Conservation (phyloP, 2,888 invertebrate genomes). For the Cyclophora albipunctata region DNA sequence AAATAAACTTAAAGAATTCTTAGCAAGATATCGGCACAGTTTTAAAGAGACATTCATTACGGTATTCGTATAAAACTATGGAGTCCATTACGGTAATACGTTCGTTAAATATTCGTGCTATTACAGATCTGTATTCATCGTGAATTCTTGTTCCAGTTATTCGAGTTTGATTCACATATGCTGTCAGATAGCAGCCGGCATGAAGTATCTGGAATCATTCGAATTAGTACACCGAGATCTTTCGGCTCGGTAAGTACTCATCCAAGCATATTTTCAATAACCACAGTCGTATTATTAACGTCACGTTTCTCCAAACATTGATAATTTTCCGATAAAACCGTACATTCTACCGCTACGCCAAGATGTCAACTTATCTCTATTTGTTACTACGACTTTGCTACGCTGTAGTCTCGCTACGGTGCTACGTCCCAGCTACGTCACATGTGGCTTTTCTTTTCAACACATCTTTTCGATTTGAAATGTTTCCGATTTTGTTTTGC, state of each 20-base stretch:
- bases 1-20: no score
- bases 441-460: not conserved
- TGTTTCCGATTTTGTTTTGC: no score
- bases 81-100: no score
- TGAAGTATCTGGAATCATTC: slow-evolving; percentile 93
- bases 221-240: slow-evolving; percentile 93
- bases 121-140: not conserved
- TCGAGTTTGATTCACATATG: slow-evolving; percentile 89
- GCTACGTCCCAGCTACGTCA: no score
- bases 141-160: slow-evolving; percentile 76
- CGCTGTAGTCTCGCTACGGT: not conserved
- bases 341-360: not conserved
- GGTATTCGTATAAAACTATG: no score
- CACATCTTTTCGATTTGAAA: not conserved
- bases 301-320: not conserved
- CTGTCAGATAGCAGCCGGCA: slow-evolving; percentile 92
- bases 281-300: not conserved
- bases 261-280: not conserved
- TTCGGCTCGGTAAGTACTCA: slow-evolving; percentile 82
- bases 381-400: no score
- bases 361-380: not conserved
- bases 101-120: no score
- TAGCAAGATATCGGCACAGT: no score
- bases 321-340: no score
- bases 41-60: no score